A percentile compares a stretch with the other conserved stretches of the same genome.
These are phyloP conservation scores for Cephalopholis sonnerati DNA, from an alignment of 2,113 vertebrate genomes.

Conservation along the genomic window DNA sequence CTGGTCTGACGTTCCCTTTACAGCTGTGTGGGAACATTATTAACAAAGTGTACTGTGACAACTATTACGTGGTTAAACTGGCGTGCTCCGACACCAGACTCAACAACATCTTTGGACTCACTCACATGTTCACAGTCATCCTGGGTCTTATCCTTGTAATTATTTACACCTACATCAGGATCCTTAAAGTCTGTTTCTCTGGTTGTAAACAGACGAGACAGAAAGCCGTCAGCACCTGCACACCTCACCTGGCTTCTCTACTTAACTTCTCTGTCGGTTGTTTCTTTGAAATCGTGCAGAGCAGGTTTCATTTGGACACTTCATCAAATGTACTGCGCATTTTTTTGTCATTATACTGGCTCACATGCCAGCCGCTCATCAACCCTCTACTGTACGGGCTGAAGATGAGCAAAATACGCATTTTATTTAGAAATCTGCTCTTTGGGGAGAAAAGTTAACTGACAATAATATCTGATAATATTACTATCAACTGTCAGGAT, in stretches of 20 bases:
- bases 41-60: slow-evolving; percentile 68
- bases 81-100: slow-evolving; percentile 63
- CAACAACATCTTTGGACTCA: slow-evolving; percentile 21
- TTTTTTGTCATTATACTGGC: neutral
- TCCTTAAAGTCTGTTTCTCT: neutral
- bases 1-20: neutral
- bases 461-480: neutral
- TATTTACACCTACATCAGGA: neutral
- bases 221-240: neutral
- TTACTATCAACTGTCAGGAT: too few species aligned
- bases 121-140: neutral
- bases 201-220: neutral
- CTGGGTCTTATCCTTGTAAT: neutral
- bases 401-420: neutral
- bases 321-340: neutral
- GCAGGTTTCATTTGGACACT: neutral
- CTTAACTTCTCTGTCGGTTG: neutral
- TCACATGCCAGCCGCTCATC: slow-evolving; percentile 1
- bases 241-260: neutral
- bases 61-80: slow-evolving; percentile 66
- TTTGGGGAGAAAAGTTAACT: neutral
- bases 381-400: slow-evolving; percentile 7
- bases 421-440: neutral
- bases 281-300: neutral
- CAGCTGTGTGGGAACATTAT: slow-evolving; percentile 68